Base-by-base conservation (phyloP, 1,140 invertebrate genomes). In the Heliconius congener region DNA sequence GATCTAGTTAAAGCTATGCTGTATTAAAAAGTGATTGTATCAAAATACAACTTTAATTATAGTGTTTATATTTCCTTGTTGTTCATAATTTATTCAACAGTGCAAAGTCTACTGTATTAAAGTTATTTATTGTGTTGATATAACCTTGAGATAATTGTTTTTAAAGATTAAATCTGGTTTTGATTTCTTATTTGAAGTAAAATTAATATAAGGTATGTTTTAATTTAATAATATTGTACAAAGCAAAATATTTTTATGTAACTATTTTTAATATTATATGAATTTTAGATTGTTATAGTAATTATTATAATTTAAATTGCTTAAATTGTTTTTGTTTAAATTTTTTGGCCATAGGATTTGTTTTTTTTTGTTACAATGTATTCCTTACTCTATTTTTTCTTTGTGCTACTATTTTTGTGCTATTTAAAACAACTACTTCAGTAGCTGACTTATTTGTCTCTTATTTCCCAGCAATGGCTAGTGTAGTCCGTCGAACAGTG, bases 401-500 rank as follows among this genome's bases (percentile, higher is more conserved):
- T 23, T 57, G 8, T 23, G n/a, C n/a, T 57, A 57, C 3, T 57
- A 57, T 57, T 34, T 34, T 34, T 34, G 34, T 37, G 34, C 34
- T 57, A 57, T 57, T 57, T 57, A 57, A 57, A 57, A 8, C 55
- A 57, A 57, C 2, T 57, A 57, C n/a, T 19, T 57, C 8, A 57
- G 19, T 23, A 23, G n/a, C 55, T 57, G n/a, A n/a, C 8, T 23
- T 23, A 9, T 11, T 57, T 57, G 2, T 0, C n/a, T 57, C n/a
- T 19, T 23, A 0, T 23, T 57, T 23, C 55, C n/a, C 55, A 57
- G 55, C 55, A n/a, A 86, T 86, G 86, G 74, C 85, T 37, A 81
- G 70, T 39, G 70, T 82, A 34, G 71, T 86, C n/a, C 79, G 80
- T 60, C 83, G 85, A n/a, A 82, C 81, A 55, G 78, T 80, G 6